These are phyloP conservation scores for Eurytoma californica DNA, from an alignment of 2,888 invertebrate genomes.

Conservation along the genomic window DNA sequence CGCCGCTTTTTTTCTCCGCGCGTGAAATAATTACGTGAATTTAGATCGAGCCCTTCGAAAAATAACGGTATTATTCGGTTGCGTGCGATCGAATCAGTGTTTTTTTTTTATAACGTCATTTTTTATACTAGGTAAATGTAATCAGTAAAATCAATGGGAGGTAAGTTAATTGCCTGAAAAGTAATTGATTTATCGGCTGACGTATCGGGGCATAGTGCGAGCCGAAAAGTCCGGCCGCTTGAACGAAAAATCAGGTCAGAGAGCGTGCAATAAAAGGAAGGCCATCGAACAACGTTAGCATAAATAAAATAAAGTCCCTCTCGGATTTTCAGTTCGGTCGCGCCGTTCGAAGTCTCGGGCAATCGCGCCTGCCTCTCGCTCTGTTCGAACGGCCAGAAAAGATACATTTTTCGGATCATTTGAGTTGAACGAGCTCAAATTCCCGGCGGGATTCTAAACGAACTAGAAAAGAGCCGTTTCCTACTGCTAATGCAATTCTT, in stretches of 20 bases:
- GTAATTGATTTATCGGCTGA: constrained; percentile 1
- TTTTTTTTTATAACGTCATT: not conserved
- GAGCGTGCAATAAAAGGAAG: constrained; percentile 13
- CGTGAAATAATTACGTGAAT: not conserved
- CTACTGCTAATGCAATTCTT: constrained; percentile 15
- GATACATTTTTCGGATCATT: constrained; percentile 12
- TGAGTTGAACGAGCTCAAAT: not conserved
- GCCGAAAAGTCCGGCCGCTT: not conserved
- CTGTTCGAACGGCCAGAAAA: not conserved
- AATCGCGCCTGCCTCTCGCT: not conserved
- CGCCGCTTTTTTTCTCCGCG: not conserved
- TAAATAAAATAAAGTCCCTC: not conserved
- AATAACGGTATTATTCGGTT: too few relatives aligned
- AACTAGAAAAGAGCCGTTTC: not conserved
- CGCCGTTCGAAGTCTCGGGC: constrained; percentile 6
- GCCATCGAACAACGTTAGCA: constrained; percentile 1
- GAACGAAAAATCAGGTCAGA: constrained; percentile 19
- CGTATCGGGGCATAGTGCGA: not conserved
- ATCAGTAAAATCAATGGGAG: not conserved
- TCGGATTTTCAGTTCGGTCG: not conserved
- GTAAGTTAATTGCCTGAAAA: not conserved
- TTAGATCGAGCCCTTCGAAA: not conserved
- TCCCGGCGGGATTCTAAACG: not conserved
- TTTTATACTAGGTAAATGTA: not conserved
- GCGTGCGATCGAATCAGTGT: not conserved